These are phyloP conservation scores for Penaeus indicus DNA, from an alignment of 1,140 invertebrate genomes.

Conservation along the genomic window DNA sequence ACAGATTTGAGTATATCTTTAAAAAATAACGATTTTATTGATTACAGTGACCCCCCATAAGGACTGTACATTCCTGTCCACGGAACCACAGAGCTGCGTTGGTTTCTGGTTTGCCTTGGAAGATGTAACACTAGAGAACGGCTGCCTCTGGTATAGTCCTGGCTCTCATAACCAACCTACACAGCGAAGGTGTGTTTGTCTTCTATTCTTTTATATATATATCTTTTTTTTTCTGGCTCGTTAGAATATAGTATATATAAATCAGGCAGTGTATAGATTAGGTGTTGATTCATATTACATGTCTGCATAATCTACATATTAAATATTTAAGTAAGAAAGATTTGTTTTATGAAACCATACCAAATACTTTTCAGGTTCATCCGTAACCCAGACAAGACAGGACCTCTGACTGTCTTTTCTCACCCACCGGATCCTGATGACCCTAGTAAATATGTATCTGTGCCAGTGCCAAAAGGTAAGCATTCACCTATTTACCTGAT, in stretches of 20 bases:
- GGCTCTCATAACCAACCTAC: conserved; percentile 87
- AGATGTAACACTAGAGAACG: conserved; percentile 91
- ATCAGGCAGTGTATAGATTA: too few species aligned
- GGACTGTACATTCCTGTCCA: conserved; percentile 88
- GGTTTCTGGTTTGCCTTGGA: conserved; percentile 97
- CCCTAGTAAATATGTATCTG: conserved; percentile 81
- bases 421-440: conserved; percentile 74
- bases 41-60: conserved; percentile 84
- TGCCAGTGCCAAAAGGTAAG: conserved; percentile 84
- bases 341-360: not conserved
- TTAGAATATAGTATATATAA: not conserved
- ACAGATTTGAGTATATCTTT: too few species aligned
- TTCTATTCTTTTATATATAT: not conserved
- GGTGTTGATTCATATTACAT: too few species aligned
- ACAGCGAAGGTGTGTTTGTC: conserved; percentile 67
- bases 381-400: conserved; percentile 78
- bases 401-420: conserved; percentile 73
- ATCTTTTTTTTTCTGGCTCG: not conserved
- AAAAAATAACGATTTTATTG: conserved; percentile 13
- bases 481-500: not conserved
- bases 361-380: conserved; percentile 79
- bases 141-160: conserved; percentile 92
- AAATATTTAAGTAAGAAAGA: not conserved
- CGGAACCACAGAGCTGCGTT: conserved; percentile 79
- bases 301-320: too few species aligned